A percentile compares a stretch with the other conserved stretches of the same genome.
Conservation (phyloP, 2,888 invertebrate species). For the Axea sp. region DNA sequence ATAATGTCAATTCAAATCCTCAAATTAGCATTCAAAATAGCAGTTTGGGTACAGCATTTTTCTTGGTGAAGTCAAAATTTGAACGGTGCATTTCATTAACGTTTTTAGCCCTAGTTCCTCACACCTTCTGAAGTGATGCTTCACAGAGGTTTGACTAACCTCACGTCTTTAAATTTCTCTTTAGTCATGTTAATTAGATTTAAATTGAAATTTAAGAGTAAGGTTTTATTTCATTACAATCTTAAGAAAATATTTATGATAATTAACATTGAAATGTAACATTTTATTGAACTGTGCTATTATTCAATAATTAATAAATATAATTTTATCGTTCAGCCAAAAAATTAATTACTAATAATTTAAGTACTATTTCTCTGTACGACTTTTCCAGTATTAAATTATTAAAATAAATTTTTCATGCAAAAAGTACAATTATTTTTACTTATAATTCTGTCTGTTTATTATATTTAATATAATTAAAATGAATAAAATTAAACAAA, state of each 20-base stretch:
- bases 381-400: too few relatives aligned
- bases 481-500: too few relatives aligned
- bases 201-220: conserved; percentile 34
- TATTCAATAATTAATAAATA: too few relatives aligned
- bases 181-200: conserved; percentile 46
- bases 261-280: conserved; percentile 13
- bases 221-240: conserved; percentile 18
- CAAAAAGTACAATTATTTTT: too few relatives aligned
- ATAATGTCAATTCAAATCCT: conserved; percentile 1
- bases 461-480: too few relatives aligned
- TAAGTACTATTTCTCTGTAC: too few relatives aligned
- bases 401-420: too few relatives aligned
- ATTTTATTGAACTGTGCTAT: too few relatives aligned
- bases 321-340: too few relatives aligned
- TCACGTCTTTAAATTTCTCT: conserved; percentile 30
- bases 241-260: conserved; percentile 4
- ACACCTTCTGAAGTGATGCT: conserved; percentile 31
- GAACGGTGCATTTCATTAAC: conserved; percentile 50
- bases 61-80: conserved; percentile 40
- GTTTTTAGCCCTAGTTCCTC: conserved; percentile 30
- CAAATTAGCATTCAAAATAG: conserved; percentile 41
- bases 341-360: too few relatives aligned
- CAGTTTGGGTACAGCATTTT: conserved; percentile 40
- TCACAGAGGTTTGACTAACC: conserved; percentile 41
- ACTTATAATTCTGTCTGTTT: too few relatives aligned